phyloP scores from a whole-genome alignment of 1,140 invertebrate genomes.

The Tetraneura akinire region DNA sequence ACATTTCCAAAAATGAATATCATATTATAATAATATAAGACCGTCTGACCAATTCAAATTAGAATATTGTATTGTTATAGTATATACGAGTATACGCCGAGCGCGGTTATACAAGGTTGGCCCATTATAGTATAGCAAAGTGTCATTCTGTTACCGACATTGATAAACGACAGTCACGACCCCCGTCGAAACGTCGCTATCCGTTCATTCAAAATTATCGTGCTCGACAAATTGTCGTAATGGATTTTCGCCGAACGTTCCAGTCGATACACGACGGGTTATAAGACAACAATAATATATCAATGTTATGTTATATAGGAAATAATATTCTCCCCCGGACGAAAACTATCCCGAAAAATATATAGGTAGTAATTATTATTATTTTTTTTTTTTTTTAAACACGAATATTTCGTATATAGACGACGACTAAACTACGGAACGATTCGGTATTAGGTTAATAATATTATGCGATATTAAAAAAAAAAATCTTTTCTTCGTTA shows the following conservation, averaged over 20 bases:
- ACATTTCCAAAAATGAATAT: conserved; percentile 1
- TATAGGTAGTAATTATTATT: no score
- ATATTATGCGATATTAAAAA: no score
- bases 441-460: no score
- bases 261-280: neutral
- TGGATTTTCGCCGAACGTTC: neutral
- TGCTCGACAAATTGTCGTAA: neutral
- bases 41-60: conserved; percentile 17
- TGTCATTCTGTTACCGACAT: conserved; percentile 15
- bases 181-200: neutral
- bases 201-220: conserved; percentile 8
- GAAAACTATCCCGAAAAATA: no score
- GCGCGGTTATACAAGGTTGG: neutral
- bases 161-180: conserved; percentile 10
- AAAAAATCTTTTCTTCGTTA: no score
- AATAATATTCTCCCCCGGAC: neutral
- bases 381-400: no score
- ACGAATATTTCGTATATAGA: no score
- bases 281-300: neutral
- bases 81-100: no score
- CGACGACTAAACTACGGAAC: no score
- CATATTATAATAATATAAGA: neutral
- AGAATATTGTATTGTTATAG: neutral
- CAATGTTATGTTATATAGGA: neutral
- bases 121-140: neutral